phyloP scores from a whole-genome alignment of 53 echinoderm and acorn worm genomes.

The Glandiceps talaboti region DNA sequence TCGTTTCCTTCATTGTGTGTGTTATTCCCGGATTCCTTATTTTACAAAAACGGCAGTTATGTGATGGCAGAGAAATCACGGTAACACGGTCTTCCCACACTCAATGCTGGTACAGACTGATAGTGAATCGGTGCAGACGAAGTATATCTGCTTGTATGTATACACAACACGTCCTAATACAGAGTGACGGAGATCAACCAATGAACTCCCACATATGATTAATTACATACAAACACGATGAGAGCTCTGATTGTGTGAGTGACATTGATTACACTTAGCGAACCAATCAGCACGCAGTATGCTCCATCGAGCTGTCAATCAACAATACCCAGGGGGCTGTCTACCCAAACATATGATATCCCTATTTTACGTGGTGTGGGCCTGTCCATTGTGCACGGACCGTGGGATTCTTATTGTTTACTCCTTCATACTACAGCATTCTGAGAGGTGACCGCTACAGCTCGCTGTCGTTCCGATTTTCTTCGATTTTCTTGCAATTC shows the following conservation, averaged over 20 bases:
- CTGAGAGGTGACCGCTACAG: background rate
- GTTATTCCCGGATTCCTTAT: background rate
- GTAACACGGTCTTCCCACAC: no score
- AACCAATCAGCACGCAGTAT: slow-evolving; percentile 8
- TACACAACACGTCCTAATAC: background rate
- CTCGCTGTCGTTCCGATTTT: background rate
- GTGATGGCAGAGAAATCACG: no score
- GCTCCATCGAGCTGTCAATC: slow-evolving; percentile 7
- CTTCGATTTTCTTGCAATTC: background rate
- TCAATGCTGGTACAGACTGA: background rate
- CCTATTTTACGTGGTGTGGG: background rate
- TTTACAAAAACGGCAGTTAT: background rate
- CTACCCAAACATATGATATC: background rate
- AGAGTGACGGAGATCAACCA: background rate
- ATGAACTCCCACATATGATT: slow-evolving; percentile 5
- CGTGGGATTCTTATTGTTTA: background rate
- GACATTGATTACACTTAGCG: slow-evolving; percentile 8
- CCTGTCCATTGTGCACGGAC: background rate
- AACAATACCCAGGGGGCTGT: slow-evolving; percentile 3
- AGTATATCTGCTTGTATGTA: background rate
- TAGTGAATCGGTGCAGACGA: background rate
- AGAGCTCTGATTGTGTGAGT: slow-evolving; percentile 9
- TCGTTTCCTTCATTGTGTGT: background rate
- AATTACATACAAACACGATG: slow-evolving; percentile 12
- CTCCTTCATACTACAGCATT: background rate